Evolutionary conservation across 2,113 vertebrate species (phyloP).

Genomic region (Eubucco bourcierii): DNA sequence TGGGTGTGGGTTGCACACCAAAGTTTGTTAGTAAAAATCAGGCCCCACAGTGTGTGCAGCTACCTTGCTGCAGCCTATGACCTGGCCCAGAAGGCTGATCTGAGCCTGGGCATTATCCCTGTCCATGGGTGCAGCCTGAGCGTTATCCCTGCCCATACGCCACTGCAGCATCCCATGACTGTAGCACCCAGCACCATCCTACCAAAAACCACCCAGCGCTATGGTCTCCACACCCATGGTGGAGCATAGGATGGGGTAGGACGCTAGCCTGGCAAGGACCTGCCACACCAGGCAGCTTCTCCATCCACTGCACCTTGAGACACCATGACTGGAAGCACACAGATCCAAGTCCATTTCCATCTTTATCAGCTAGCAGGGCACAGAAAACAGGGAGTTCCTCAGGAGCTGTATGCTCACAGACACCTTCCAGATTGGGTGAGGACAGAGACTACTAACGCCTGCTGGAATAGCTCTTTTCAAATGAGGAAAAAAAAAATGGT

Average conservation of each 20-base stretch:
- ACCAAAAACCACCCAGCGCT: accelerated
- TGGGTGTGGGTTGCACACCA: accelerated
- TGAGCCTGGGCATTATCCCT: not conserved
- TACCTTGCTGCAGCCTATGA: not conserved
- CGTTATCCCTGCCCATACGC: not conserved
- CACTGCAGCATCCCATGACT: accelerated
- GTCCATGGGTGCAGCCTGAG: too few species aligned
- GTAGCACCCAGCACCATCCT: not conserved
- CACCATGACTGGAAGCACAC: accelerated
- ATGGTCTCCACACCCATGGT: accelerated
- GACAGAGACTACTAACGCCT: not conserved
- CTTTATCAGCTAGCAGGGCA: not conserved
- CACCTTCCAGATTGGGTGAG: not conserved
- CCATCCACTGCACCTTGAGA: not conserved
- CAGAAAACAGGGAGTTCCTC: not conserved
- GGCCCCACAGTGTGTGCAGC: not conserved
- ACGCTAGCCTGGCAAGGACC: accelerated
- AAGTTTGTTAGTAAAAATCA: not conserved
- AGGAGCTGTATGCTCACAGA: not conserved
- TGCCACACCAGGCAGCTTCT: not conserved
- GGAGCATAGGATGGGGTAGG: not conserved
- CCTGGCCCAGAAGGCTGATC: not conserved
- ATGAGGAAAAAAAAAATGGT: not conserved
- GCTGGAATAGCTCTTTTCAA: constrained; percentile 57
- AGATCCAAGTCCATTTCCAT: constrained; percentile 6